Evolutionary conservation across 2,888 invertebrate species (phyloP).

Genomic region (Conops quadrifasciatus): DNA sequence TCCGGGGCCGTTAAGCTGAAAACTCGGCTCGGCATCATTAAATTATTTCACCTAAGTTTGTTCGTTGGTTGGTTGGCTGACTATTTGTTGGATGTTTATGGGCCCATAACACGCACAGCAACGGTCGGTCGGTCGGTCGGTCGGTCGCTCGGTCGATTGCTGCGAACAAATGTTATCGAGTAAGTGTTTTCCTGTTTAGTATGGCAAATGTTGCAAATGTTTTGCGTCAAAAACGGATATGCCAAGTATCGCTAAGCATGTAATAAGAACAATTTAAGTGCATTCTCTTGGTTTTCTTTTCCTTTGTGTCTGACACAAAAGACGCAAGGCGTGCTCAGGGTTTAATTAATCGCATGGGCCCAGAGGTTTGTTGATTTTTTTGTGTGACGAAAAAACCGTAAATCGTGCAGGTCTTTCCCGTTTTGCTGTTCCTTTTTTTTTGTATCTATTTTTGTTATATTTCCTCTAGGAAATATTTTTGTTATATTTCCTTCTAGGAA

Average conservation of each 20-base stretch:
- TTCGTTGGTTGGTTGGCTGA: constrained; percentile 20
- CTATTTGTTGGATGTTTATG: constrained; percentile 42
- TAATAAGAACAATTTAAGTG: neutral
- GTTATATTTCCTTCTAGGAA: too few relatives aligned
- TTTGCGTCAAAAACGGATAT: constrained; percentile 3
- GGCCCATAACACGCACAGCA: constrained; percentile 43
- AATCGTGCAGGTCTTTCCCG: too few relatives aligned
- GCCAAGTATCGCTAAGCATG: constrained; percentile 1
- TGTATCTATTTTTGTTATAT: too few relatives aligned
- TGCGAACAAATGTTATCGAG: too few relatives aligned
- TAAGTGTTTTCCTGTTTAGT: too few relatives aligned
- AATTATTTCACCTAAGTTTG: constrained; percentile 25
- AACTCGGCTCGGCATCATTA: neutral
- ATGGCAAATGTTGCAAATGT: neutral
- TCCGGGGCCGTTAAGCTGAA: constrained; percentile 1
- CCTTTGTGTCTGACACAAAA: too few relatives aligned
- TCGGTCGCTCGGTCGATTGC: constrained; percentile 6
- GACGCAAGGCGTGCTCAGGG: too few relatives aligned
- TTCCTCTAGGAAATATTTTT: too few relatives aligned
- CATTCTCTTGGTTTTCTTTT: neutral
- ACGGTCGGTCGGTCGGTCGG: neutral
- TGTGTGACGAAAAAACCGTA: too few relatives aligned
- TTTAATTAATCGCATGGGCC: too few relatives aligned
- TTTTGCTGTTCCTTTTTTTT: too few relatives aligned
- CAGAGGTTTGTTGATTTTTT: too few relatives aligned